A percentile compares a stretch with the other conserved stretches of the same genome.
Conservation (phyloP, 2,888 invertebrate genomes). For the Pachycephus smyrnensis region DNA sequence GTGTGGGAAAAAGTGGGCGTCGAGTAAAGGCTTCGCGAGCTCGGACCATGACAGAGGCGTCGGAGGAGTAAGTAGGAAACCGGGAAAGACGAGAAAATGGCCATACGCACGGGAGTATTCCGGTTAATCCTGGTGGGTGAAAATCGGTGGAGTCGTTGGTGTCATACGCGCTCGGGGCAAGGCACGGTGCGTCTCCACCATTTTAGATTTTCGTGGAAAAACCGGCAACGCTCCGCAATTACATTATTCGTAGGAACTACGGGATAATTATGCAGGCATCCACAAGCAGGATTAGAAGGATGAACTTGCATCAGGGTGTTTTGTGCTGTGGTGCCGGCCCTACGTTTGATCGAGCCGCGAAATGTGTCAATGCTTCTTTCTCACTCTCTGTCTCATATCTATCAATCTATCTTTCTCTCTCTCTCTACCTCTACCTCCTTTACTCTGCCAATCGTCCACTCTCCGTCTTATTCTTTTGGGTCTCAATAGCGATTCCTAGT, state of each 20-base stretch:
- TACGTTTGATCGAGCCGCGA: background rate
- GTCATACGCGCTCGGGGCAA: constrained; percentile 1
- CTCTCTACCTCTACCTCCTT: too few species aligned
- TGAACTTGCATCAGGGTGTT: background rate
- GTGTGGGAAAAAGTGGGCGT: constrained; percentile 84
- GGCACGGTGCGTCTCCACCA: constrained; percentile 14
- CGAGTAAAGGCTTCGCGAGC: constrained; percentile 85
- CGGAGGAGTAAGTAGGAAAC: constrained; percentile 83
- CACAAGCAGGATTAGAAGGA: too few species aligned
- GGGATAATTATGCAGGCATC: too few species aligned
- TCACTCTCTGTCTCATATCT: constrained; percentile 45
- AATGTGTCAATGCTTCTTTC: too few species aligned
- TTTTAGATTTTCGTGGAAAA: constrained; percentile 17
- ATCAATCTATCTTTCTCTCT: too few species aligned
- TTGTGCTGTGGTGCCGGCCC: constrained; percentile 1
- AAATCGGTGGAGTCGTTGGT: too few species aligned
- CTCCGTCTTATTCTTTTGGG: too few species aligned
- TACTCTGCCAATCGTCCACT: too few species aligned
- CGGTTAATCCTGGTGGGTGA: background rate
- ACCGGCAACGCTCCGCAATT: constrained; percentile 24
- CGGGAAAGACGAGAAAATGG: background rate
- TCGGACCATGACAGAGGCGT: constrained; percentile 92
- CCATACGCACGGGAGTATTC: background rate
- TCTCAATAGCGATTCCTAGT: too few species aligned
- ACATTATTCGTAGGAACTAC: too few species aligned